Conservation (phyloP, 2,113 vertebrate species). For the Budorcas taxicolor region DNA sequence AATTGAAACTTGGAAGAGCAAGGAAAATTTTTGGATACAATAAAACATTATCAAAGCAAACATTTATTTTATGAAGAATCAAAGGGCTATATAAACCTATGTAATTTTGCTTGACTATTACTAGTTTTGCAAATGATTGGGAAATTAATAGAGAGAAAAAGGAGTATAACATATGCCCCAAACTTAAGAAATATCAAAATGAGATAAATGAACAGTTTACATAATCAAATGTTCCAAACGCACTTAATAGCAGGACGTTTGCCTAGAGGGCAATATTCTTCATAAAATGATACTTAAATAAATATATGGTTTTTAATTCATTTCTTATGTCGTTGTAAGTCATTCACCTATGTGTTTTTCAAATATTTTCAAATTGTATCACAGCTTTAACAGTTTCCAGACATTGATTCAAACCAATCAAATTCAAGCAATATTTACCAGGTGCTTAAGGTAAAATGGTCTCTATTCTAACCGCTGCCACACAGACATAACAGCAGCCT, state of each 20-base stretch:
- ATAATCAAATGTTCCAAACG: neutral
- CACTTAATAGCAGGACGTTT: neutral
- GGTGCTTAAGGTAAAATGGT: neutral
- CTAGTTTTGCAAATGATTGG: neutral
- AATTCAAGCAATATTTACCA: neutral
- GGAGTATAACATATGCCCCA: neutral
- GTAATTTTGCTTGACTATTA: neutral
- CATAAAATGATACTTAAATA: conserved; percentile 11
- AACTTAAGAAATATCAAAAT: neutral
- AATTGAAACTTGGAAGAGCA: neutral
- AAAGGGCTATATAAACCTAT: neutral
- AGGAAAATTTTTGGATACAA: neutral
- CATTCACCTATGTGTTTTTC: neutral
- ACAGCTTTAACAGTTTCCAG: neutral
- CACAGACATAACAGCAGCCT: neutral
- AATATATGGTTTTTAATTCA: neutral
- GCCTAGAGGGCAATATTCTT: neutral
- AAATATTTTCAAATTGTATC: neutral
- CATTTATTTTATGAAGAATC: neutral
- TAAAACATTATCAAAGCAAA: neutral
- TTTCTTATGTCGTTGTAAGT: neutral
- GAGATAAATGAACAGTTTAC: neutral
- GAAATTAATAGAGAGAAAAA: neutral
- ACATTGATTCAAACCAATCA: neutral
- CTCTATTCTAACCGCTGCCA: neutral